Base-by-base conservation (phyloP, 2,888 invertebrate species). In the Eretmocerus hayati region DNA sequence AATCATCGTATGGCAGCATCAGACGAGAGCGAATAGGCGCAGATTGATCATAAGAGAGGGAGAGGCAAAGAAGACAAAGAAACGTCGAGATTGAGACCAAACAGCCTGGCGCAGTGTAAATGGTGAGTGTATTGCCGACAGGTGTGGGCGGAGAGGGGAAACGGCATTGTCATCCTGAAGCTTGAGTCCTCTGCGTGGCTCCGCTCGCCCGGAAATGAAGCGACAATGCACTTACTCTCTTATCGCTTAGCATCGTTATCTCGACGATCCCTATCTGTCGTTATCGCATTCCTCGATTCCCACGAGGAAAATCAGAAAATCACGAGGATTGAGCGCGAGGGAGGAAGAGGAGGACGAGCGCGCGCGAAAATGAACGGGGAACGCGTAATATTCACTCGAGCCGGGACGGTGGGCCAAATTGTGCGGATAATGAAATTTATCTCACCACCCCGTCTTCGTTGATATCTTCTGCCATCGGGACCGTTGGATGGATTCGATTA, bases 401-500 rank as follows among this genome's bases (percentile, higher is more conserved):
- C 26, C 11, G 26, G 3, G 15, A 8, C 6, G 41, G 33, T 11
- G 22, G 36, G 47, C 37, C 38, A 32, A 47, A 47, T 47, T 42
- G 23, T 15, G 22, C 18, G 35, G 40, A 40, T 23, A 22, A 40
- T 49, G 35, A 40, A 40, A 31, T 44, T 39, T 31, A 36, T 42
- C 20, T 41, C 21, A 11, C 11, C 26, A 6, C 11, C 26, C 26
- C n/a, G 37, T 5, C n/a, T n/a, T n/a, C n/a, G n/a, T n/a, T n/a
- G n/a, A n/a, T n/a, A n/a, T n/a, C n/a, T n/a, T n/a, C n/a, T n/a
- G n/a, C n/a, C n/a, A n/a, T n/a, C n/a, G n/a, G n/a, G n/a, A n/a
- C n/a, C n/a, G n/a, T n/a, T n/a, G n/a, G n/a, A n/a, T n/a, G n/a
- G n/a, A n/a, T n/a, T n/a, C n/a, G n/a, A n/a, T n/a, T n/a, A n/a